phyloP scores from a whole-genome alignment of 1,140 invertebrate species.

The Caenorhabditis inopinata region DNA sequence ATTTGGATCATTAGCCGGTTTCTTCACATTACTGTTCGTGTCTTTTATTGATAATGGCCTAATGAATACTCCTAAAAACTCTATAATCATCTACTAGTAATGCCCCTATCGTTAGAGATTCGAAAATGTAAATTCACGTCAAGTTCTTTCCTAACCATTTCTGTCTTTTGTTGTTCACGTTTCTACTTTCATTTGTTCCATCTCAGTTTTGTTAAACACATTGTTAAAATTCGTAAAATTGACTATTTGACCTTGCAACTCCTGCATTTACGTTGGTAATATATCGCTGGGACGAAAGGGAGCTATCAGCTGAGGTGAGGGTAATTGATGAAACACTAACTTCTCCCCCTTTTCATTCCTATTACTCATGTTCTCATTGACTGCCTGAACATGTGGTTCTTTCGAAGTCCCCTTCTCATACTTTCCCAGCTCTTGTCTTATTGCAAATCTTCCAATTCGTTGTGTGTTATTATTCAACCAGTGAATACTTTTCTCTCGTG shows the following conservation, averaged over 20 bases:
- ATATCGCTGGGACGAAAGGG: background rate
- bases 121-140: no score
- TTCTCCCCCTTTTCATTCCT: background rate
- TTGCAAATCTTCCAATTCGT: no score
- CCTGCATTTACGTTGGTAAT: background rate
- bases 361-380: background rate
- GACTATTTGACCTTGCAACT: background rate
- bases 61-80: background rate
- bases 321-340: background rate
- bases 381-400: background rate
- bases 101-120: no score
- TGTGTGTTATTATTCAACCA: no score
- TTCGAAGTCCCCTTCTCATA: background rate
- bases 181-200: no score
- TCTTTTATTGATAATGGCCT: slow-evolving; percentile 13
- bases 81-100: background rate
- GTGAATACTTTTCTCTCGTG: no score
- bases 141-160: no score
- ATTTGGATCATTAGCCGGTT: background rate
- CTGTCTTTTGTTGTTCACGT: no score
- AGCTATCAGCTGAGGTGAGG: background rate
- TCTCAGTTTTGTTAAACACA: no score
- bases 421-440: background rate
- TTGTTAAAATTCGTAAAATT: no score
- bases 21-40: background rate